Evolutionary conservation across 2,888 invertebrate genomes (phyloP).

Genomic region (Ferrisia virgata): DNA sequence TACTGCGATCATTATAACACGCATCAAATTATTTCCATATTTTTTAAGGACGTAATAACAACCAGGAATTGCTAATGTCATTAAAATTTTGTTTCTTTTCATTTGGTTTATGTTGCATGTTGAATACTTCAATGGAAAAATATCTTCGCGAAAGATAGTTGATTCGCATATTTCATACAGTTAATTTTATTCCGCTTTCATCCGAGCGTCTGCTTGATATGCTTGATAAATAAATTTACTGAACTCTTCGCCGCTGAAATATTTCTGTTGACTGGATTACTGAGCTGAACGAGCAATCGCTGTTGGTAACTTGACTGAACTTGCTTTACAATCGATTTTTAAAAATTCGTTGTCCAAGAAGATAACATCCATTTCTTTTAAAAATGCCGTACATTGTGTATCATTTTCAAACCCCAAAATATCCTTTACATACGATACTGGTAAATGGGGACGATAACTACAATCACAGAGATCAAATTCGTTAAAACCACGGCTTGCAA

Average conservation of each 20-base stretch:
- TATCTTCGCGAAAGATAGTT: background rate
- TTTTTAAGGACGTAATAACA: too few relatives aligned
- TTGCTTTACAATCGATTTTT: conserved; percentile 84
- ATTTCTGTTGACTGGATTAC: background rate
- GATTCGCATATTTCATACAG: background rate
- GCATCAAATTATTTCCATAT: too few relatives aligned
- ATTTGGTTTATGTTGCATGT: background rate
- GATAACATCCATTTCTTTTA: conserved; percentile 74
- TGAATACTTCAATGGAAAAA: background rate
- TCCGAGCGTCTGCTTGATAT: background rate
- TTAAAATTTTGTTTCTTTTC: background rate
- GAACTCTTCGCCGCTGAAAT: background rate
- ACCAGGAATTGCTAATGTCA: background rate
- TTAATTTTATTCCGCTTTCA: background rate
- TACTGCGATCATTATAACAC: too few relatives aligned
- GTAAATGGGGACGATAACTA: conserved; percentile 92
- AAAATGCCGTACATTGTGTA: conserved; percentile 83
- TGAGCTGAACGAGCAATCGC: background rate
- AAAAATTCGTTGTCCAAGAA: conserved; percentile 65
- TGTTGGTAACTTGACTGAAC: conserved; percentile 18
- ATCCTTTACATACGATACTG: conserved; percentile 78
- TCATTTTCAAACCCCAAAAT: conserved; percentile 83
- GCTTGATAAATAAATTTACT: background rate
- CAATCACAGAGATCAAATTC: conserved; percentile 53
- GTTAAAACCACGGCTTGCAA: conserved; percentile 45